Percentiles rank a stretch among this genome's conserved stretches.
Evolutionary conservation across 2,113 vertebrate species (phyloP).

Genomic region (Coptodon rendalli): DNA sequence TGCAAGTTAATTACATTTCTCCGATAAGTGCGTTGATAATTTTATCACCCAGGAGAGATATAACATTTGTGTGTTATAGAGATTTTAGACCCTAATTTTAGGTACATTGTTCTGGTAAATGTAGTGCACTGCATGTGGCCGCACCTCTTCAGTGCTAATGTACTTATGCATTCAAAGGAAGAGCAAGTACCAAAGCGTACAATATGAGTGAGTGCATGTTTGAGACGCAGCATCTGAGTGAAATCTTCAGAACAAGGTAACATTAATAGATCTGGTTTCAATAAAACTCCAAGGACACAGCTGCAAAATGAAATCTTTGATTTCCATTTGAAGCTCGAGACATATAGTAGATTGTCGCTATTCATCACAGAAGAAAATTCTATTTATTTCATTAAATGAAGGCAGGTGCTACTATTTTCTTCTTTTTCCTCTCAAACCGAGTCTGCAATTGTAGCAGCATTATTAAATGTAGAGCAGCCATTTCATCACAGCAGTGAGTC

Average conservation of each 20-base stretch:
- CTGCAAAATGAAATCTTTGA: neutral
- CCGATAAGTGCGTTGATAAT: neutral
- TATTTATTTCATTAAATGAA: neutral
- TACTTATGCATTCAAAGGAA: neutral
- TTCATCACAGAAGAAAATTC: neutral
- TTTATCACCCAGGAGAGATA: neutral
- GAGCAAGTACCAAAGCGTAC: neutral
- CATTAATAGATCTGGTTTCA: neutral
- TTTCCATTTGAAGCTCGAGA: neutral
- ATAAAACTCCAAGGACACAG: neutral
- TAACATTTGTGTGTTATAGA: neutral
- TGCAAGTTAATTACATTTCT: neutral
- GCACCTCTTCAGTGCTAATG: neutral
- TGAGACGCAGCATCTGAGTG: neutral
- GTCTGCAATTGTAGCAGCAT: neutral
- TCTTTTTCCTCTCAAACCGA: neutral
- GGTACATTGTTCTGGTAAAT: neutral
- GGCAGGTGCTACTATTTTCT: neutral
- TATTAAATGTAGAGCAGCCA: neutral
- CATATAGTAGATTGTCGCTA: neutral
- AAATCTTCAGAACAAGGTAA: neutral
- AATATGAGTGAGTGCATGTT: neutral
- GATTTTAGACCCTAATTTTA: neutral
- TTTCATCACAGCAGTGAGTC: neutral
- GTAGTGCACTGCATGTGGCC: neutral